Conservation (phyloP, 23 tunicate genomes). For the Halocynthia aurantium region DNA sequence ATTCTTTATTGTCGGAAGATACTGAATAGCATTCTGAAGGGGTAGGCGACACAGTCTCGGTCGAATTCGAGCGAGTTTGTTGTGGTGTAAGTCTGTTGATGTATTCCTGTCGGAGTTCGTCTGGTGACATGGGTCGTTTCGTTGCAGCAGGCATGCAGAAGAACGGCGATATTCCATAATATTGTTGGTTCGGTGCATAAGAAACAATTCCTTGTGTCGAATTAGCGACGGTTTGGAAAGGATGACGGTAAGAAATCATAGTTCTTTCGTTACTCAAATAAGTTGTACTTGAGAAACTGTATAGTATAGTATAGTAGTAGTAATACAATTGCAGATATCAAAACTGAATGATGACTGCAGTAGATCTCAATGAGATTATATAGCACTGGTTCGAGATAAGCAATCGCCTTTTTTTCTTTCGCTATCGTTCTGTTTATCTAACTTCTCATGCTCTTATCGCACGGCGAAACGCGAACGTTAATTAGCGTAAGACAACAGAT, state of each 20-base stretch:
- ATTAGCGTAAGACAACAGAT: conserved; percentile 18
- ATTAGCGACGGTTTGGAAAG: background rate
- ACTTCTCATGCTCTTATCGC: no score
- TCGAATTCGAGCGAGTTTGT: background rate
- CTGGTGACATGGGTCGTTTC: no score
- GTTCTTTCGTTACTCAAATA: background rate
- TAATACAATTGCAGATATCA: no score
- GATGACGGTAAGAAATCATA: conserved; percentile 13
- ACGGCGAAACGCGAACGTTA: background rate
- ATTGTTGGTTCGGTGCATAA: background rate
- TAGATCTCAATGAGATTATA: background rate
- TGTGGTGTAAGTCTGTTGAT: background rate
- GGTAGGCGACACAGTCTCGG: background rate
- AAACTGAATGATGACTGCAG: no score
- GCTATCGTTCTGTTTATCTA: no score
- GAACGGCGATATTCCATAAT: background rate
- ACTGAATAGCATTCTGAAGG: background rate
- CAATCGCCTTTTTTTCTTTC: background rate
- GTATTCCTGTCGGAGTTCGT: background rate
- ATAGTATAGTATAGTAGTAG: background rate
- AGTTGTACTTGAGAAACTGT: background rate
- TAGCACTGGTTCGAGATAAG: background rate
- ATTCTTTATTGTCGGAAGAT: background rate
- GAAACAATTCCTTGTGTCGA: background rate
- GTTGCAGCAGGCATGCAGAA: no score